These are phyloP conservation scores for Pseudachorutes palmiensis DNA, from an alignment of 1,140 invertebrate genomes.

Conservation along the genomic window DNA sequence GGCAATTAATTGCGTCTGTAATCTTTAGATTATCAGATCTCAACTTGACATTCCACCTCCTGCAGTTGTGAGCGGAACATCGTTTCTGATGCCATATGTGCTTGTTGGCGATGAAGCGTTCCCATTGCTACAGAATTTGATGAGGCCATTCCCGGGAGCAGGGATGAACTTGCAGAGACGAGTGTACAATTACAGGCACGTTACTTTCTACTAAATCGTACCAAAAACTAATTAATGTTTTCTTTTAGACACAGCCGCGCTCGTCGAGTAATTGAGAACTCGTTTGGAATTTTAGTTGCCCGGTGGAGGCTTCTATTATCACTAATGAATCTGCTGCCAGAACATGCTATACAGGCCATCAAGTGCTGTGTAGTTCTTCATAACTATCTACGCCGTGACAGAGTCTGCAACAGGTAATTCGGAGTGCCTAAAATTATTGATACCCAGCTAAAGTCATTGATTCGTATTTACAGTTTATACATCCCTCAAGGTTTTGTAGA, in stretches of 20 bases:
- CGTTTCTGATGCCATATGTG: too few species aligned
- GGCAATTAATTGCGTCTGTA: too few species aligned
- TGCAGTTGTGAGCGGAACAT: too few species aligned
- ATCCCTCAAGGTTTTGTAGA: slow-evolving; percentile 8
- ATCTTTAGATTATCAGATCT: too few species aligned
- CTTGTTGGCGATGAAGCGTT: slow-evolving; percentile 39
- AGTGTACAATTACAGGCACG: slow-evolving; percentile 9
- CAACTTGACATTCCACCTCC: too few species aligned
- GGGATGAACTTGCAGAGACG: background rate
- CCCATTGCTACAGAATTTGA: slow-evolving; percentile 36
- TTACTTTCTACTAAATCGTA: background rate
- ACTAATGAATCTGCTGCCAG: slow-evolving; percentile 9
- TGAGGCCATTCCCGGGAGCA: slow-evolving; percentile 42
- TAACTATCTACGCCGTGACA: background rate
- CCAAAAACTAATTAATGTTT: background rate
- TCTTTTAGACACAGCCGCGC: slow-evolving; percentile 40
- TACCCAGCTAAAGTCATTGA: too few species aligned
- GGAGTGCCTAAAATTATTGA: background rate
- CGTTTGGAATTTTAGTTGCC: slow-evolving; percentile 44
- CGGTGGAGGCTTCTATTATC: slow-evolving; percentile 33
- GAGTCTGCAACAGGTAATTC: background rate
- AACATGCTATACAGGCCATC: background rate
- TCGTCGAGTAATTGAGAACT: slow-evolving; percentile 46
- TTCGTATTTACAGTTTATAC: background rate
- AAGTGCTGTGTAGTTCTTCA: background rate